A percentile compares a stretch with the other conserved stretches of the same genome.
Evolutionary conservation across 2,113 vertebrate genomes (phyloP).

Genomic region (Alectura lathami): DNA sequence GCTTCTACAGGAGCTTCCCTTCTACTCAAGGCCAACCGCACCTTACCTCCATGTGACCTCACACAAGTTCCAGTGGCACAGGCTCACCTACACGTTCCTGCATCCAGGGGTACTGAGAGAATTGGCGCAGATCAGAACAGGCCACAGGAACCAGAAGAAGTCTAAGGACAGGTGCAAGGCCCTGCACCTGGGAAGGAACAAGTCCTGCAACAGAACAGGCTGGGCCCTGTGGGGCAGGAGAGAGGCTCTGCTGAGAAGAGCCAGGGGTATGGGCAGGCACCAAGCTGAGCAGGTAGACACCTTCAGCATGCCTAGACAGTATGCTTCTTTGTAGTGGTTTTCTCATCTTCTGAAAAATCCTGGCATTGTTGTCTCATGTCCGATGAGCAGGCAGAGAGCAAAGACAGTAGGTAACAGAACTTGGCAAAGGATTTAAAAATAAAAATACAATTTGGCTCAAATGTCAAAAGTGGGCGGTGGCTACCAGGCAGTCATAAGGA

Average conservation of each 20-base stretch:
- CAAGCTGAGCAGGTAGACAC: not conserved
- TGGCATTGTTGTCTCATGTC: accelerated
- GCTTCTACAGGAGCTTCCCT: not conserved
- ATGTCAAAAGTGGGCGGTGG: not conserved
- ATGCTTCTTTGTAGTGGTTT: not conserved
- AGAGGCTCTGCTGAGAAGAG: not conserved
- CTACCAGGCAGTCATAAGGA: no score
- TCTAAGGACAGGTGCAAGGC: not conserved
- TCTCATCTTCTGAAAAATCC: not conserved
- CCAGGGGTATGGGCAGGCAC: not conserved
- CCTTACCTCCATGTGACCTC: accelerated
- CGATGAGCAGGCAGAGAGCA: no score
- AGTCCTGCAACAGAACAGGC: not conserved
- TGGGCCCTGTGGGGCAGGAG: not conserved
- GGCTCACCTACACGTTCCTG: not conserved
- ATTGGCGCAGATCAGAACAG: not conserved
- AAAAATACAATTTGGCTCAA: not conserved
- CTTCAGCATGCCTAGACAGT: not conserved
- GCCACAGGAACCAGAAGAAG: not conserved
- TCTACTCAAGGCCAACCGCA: accelerated
- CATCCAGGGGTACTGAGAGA: not conserved
- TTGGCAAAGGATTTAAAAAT: not conserved
- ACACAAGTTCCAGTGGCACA: accelerated
- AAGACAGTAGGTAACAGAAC: not conserved
- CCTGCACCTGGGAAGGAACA: not conserved